A percentile compares a stretch with the other conserved stretches of the same genome.
Evolutionary conservation across 2,797 vertebrate species (phyloP).

Genomic region (Microctenopoma stevenorrisi): DNA sequence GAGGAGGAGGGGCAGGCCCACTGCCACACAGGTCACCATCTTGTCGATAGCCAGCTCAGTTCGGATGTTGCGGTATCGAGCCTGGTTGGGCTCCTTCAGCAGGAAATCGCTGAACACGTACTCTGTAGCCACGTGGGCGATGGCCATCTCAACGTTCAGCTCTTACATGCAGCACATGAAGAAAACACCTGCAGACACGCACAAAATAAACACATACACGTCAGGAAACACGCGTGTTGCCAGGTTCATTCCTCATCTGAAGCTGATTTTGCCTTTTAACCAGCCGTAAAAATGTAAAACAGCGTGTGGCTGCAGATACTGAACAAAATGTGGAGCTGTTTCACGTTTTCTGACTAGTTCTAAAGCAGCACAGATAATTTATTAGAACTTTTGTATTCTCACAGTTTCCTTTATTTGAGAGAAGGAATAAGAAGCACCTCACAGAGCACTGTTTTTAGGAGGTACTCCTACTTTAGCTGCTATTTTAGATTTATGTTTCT

Average conservation of each 20-base stretch:
- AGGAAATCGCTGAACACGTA: slow-evolving; percentile 95
- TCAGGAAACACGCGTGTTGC: not conserved
- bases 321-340: too few relatives aligned
- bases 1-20: slow-evolving; percentile 93
- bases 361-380: too few relatives aligned
- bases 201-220: not conserved
- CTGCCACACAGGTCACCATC: slow-evolving; percentile 91
- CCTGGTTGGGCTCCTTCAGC: slow-evolving; percentile 89
- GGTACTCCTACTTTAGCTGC: too few relatives aligned
- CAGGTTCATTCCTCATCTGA: not conserved
- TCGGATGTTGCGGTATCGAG: slow-evolving; percentile 87
- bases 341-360: too few relatives aligned
- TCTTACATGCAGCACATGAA: slow-evolving; percentile 13
- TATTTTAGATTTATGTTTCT: too few relatives aligned
- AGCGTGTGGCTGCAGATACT: not conserved
- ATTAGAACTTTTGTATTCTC: too few relatives aligned
- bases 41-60: slow-evolving; percentile 93
- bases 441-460: too few relatives aligned
- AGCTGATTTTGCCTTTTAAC: not conserved
- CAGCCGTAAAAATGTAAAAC: not conserved
- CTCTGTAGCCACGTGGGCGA: slow-evolving; percentile 93
- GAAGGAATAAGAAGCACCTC: too few relatives aligned
- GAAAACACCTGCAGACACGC: slow-evolving; percentile 21
- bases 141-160: slow-evolving; percentile 85
- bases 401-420: too few relatives aligned